Base-by-base conservation (phyloP, 2,113 vertebrate genomes). In the Pterophyllum scalare region DNA sequence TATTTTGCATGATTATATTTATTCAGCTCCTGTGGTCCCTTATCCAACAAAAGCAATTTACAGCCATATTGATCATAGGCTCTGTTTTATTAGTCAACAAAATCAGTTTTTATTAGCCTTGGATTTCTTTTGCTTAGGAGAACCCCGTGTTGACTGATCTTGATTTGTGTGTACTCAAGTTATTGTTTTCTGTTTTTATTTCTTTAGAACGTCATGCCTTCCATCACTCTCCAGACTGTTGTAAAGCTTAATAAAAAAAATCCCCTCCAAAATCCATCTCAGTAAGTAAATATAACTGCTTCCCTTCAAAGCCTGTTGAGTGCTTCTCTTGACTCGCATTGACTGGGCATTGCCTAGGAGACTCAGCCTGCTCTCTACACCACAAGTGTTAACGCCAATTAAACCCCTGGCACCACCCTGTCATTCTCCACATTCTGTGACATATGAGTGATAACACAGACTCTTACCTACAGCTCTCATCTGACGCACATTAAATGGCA, bases 401-500 rank as follows among this genome's bases (percentile, higher is more conserved):
- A 95, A 94, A 94, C 92, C 88, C 85, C 80, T 82, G 90, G 88
- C 90, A 87, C 85, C 88, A 72, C 84, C 87, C 88, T 93, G 94
- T 95, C 94, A 94, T 87, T 88, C 91, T 75, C 74, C 83, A 83
- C 91, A 80, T 92, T 88, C 81, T 87, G 88, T 92, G 93, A 93
- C 92, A 90, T 88, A 91, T 96, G 96, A 94, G 96, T 96, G 96
- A 97, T 97, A 97, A 97, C 96, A 97, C 96, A 60, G 67, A 83
- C 95, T 93, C 94, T 95, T 96, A 95, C 95, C 96, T 95, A 97
- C 95, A 94, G 94, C 90, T 91, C 89, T 92, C 91, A 87, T 96
- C 92, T 95, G 96, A 97, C 91, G 96, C 95, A 94, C 96, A 96
- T 95, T 96, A 97, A 96, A 96, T 95, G 96, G 95, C 94, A 92